Conservation (phyloP, 2,888 invertebrate genomes). For the Cephus rjabovi region DNA sequence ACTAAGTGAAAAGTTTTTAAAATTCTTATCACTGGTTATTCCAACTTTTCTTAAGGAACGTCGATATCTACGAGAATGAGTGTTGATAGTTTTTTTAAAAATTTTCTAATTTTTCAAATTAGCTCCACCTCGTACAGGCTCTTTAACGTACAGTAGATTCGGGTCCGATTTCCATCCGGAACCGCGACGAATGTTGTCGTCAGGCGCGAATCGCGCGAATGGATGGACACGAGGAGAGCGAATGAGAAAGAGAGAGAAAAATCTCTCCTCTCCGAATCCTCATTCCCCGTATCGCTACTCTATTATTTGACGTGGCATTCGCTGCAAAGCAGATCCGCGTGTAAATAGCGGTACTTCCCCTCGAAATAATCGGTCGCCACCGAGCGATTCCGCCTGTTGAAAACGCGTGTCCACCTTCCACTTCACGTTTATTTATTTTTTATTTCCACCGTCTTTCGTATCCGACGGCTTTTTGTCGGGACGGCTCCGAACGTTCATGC, state of each 20-base stretch:
- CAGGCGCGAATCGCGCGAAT: neutral
- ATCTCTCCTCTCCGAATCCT: neutral
- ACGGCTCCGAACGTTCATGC: neutral
- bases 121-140: neutral
- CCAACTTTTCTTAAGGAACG: neutral
- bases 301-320: neutral
- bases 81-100: neutral
- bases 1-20: no score
- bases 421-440: constrained; percentile 30
- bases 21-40: neutral
- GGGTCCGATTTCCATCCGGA: neutral
- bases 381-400: neutral
- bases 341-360: neutral
- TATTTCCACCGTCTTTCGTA: neutral
- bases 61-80: neutral
- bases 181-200: neutral
- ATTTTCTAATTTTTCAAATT: neutral
- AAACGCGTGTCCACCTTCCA: constrained; percentile 4
- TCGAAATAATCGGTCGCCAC: neutral
- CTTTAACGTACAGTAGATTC: neutral
- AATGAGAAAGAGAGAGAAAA: neutral
- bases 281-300: neutral
- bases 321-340: neutral
- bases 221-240: neutral
- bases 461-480: neutral